Conservation (phyloP, 2,888 invertebrate species). For the Drosophila villosipedis region DNA sequence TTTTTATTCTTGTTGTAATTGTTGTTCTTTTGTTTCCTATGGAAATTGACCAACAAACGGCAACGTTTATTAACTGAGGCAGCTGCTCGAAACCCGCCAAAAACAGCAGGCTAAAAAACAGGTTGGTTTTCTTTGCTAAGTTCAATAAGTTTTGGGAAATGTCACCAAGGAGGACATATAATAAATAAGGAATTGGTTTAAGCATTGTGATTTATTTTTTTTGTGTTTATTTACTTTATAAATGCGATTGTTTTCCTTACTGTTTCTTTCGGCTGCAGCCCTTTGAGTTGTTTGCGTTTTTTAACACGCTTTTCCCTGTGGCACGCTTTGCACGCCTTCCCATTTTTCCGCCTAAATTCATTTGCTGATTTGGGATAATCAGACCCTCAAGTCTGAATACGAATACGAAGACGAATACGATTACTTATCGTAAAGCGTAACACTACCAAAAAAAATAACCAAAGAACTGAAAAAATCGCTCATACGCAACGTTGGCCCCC, state of each 20-base stretch:
- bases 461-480: slow-evolving; percentile 50
- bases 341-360: slow-evolving; percentile 54
- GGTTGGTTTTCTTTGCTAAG: slow-evolving; percentile 57
- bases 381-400: slow-evolving; percentile 14
- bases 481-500: slow-evolving; percentile 61
- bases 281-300: slow-evolving; percentile 45
- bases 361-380: slow-evolving; percentile 61
- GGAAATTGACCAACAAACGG: slow-evolving; percentile 66
- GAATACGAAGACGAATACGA: neutral
- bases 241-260: slow-evolving; percentile 21
- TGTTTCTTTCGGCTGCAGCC: neutral
- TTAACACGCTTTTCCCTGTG: slow-evolving; percentile 20
- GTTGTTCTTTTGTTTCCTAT: slow-evolving; percentile 33
- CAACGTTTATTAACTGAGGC: slow-evolving; percentile 38
- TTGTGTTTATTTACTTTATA: slow-evolving; percentile 21
- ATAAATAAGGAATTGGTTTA: slow-evolving; percentile 4
- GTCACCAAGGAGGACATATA: slow-evolving; percentile 15
- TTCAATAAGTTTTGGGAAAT: slow-evolving; percentile 46
- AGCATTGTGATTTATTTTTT: slow-evolving; percentile 1
- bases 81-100: neutral
- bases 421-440: slow-evolving; percentile 40
- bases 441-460: slow-evolving; percentile 3
- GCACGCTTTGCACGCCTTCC: slow-evolving; percentile 26
- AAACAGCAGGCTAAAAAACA: slow-evolving; percentile 24
- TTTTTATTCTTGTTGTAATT: slow-evolving; percentile 24